These are phyloP conservation scores for Eulimnadia texana DNA, from an alignment of 1,140 invertebrate species.

Conservation along the genomic window DNA sequence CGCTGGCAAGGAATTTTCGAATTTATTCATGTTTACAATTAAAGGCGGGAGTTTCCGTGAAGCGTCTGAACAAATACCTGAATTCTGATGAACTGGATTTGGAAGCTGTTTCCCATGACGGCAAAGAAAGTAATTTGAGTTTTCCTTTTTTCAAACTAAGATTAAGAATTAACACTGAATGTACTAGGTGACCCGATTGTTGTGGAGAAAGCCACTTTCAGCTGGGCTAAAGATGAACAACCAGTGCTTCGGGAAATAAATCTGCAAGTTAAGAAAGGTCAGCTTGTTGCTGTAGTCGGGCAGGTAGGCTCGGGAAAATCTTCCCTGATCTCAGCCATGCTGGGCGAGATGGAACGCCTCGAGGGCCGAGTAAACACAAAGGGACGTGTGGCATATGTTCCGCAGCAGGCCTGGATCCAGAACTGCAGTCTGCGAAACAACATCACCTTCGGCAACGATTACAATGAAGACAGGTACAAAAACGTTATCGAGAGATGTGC, in stretches of 20 bases:
- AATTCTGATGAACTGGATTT: slow-evolving; percentile 70
- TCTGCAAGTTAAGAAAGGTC: slow-evolving; percentile 25
- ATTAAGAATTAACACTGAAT: background rate
- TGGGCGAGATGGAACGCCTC: slow-evolving; percentile 36
- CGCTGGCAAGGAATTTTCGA: no score
- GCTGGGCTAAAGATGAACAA: slow-evolving; percentile 30
- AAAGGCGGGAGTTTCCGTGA: slow-evolving; percentile 59
- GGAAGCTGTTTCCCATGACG: slow-evolving; percentile 55
- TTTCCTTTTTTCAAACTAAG: background rate
- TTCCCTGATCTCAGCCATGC: slow-evolving; percentile 36
- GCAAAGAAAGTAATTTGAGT: slow-evolving; percentile 28
- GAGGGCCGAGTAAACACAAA: slow-evolving; percentile 29
- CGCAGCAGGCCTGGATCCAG: slow-evolving; percentile 39
- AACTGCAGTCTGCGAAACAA: slow-evolving; percentile 64
- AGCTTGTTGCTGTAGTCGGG: slow-evolving; percentile 41
- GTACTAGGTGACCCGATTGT: slow-evolving; percentile 24
- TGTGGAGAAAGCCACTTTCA: slow-evolving; percentile 33
- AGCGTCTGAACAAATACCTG: slow-evolving; percentile 78
- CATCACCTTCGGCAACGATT: slow-evolving; percentile 57
- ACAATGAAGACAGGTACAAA: slow-evolving; percentile 58
- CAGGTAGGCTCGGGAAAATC: slow-evolving; percentile 38
- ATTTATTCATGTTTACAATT: background rate
- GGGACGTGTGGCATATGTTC: slow-evolving; percentile 33
- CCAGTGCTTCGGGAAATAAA: slow-evolving; percentile 31
- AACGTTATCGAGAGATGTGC: slow-evolving; percentile 71